These are phyloP conservation scores for Chrysaora quinquecirrha DNA, from an alignment of 30 jellyfish, hydroid and myxozoan species.

Conservation along the genomic window DNA sequence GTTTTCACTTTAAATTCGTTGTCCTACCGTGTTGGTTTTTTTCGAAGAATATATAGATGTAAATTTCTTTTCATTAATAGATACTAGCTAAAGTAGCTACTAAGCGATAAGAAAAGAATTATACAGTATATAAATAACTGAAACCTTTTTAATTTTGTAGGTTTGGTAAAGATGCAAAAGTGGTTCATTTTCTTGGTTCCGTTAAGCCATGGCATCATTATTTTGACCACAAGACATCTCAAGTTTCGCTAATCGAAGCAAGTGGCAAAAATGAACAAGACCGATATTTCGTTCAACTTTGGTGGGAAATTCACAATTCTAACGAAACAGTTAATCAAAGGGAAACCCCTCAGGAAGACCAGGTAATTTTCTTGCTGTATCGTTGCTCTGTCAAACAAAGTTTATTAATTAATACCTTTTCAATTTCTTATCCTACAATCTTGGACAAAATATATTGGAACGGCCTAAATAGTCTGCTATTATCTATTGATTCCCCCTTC, in stretches of 20 bases:
- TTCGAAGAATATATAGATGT: no score
- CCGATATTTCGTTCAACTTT: constrained; percentile 50
- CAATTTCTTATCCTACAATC: no score
- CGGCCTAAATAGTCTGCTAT: no score
- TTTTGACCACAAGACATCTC: constrained; percentile 57
- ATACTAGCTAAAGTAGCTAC: no score
- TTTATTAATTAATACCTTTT: no score
- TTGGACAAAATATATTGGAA: no score
- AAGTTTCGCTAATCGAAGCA: constrained; percentile 25
- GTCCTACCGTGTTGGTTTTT: no score
- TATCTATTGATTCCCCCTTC: no score
- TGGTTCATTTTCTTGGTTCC: constrained; percentile 93
- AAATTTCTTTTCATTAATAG: no score
- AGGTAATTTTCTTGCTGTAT: no score
- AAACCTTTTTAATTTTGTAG: constrained; percentile 30
- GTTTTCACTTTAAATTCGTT: no score
- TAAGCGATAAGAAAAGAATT: constrained; percentile 12
- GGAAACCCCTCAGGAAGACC: neutral
- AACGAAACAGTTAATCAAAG: neutral
- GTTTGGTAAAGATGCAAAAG: constrained; percentile 88
- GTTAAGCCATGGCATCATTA: constrained; percentile 93
- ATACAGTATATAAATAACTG: neutral
- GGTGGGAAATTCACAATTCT: constrained; percentile 83
- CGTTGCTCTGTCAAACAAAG: no score
- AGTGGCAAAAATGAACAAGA: constrained; percentile 21